A percentile compares a stretch with the other conserved stretches of the same genome.
phyloP scores from a whole-genome alignment of 1,140 invertebrate genomes.

The Drosophila ananassae region DNA sequence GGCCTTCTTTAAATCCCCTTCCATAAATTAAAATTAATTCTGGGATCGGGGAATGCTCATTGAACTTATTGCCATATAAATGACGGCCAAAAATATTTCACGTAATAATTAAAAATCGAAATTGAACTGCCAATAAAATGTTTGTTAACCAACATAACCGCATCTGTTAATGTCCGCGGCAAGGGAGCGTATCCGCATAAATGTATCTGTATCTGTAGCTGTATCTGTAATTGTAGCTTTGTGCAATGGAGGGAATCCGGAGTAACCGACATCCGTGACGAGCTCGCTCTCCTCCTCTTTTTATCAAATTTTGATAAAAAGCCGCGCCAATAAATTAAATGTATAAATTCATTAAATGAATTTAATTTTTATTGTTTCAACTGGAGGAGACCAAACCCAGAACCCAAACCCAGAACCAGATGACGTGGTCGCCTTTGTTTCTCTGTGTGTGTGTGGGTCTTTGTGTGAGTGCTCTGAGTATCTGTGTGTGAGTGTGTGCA shows the following conservation, averaged over 20 bases:
- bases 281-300: constrained; percentile 20
- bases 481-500: constrained; percentile 46
- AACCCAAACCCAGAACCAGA: constrained; percentile 27
- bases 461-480: neutral
- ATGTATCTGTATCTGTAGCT: constrained; percentile 1
- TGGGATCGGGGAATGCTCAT: constrained; percentile 19
- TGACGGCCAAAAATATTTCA: constrained; percentile 66
- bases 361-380: constrained; percentile 76
- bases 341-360: constrained; percentile 82
- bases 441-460: constrained; percentile 8
- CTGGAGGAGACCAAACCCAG: constrained; percentile 18
- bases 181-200: constrained; percentile 43
- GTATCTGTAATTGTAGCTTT: constrained; percentile 24
- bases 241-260: constrained; percentile 61
- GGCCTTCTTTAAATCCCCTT: neutral
- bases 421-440: constrained; percentile 23
- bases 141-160: constrained; percentile 79
- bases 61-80: constrained; percentile 24
- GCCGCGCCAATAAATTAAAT: constrained; percentile 79
- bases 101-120: constrained; percentile 79
- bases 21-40: constrained; percentile 24
- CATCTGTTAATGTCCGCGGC: constrained; percentile 72
- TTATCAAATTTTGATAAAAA: constrained; percentile 81
- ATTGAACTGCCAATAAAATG: constrained; percentile 76
- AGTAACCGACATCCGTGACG: constrained; percentile 28